Evolutionary conservation across 2,797 vertebrate species (phyloP), one percentile per base, ranked within the genome.

Genomic region (Meriones psammophilus): DNA sequence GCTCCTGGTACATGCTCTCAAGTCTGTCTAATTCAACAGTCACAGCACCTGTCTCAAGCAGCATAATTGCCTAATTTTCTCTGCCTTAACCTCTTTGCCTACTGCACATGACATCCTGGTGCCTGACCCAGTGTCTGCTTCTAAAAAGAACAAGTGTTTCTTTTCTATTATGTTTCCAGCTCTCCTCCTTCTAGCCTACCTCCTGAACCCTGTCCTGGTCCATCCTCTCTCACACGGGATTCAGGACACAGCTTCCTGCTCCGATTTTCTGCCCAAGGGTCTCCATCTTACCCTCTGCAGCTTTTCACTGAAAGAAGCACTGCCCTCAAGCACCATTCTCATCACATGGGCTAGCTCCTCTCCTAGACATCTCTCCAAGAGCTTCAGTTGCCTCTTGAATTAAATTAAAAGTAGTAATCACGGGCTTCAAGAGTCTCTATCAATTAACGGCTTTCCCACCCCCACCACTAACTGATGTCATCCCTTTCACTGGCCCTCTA

Each of bases 321-420:
- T 89, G 96, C 94, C 50, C 66, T 94, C 77, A 80, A 97, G 94
- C 94, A 87, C 91, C 88, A 62, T 79, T 94, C 92, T 46, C 79
- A 96, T 95, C 92, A 89, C 77, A 81, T 0, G 17, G 17, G 81
- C 28, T 92, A 94, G 33, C 36, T 96, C 66, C 80, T 62, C 76
- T 92, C 79, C 95, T 78, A 91, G 89, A 92, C 33, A 50, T 76
- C 87, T 76, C 87, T 86, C 42, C 87, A 91, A 91, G 68, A 96
- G 84, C 91, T 96, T 93, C 94, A 81, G 93, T 83, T 93, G 90
- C 95, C 95, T 97, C 96, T 97, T 97, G 96, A 96, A 95, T 95
- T 93, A 95, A 97, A 97, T 97, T 96, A 94, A 96, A 97, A 97
- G 92, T 96, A 90, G 94, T 97, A 97, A 97, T 95, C 95, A 97